Evolutionary conservation across 2,888 invertebrate species (phyloP).

Genomic region (Pristionchus entomophagus): DNA sequence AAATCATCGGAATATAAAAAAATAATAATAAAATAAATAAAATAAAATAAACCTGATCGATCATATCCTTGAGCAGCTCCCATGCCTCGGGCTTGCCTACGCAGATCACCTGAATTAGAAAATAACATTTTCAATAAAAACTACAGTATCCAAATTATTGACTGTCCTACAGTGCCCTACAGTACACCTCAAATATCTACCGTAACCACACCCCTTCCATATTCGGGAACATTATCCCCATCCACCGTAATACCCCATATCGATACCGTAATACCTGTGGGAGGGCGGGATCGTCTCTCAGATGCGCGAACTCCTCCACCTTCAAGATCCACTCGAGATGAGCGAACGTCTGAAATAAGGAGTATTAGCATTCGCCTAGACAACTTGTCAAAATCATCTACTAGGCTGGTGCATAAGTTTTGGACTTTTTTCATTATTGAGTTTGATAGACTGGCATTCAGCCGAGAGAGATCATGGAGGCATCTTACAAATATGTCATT

Average conservation of each 20-base stretch:
- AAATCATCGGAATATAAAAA: too few relatives aligned
- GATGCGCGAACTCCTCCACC: constrained; percentile 82
- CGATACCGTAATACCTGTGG: constrained; percentile 54
- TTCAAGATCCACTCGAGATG: constrained; percentile 88
- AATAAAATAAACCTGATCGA: constrained; percentile 61
- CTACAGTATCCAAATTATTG: not conserved
- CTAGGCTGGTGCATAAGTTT: too few relatives aligned
- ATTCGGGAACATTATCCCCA: not conserved
- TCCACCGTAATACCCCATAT: not conserved
- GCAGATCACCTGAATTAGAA: constrained; percentile 70
- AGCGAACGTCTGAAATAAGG: constrained; percentile 88
- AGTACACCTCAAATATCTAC: not conserved
- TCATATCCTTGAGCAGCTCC: constrained; percentile 75
- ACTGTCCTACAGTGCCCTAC: not conserved
- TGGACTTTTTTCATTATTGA: too few relatives aligned
- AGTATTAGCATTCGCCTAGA: too few relatives aligned
- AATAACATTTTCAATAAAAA: not conserved
- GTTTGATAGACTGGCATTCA: too few relatives aligned
- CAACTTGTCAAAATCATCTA: too few relatives aligned
- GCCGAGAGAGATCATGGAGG: too few relatives aligned
- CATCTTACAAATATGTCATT: too few relatives aligned
- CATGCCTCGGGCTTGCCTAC: constrained; percentile 76
- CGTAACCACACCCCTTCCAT: not conserved
- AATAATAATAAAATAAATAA: too few relatives aligned
- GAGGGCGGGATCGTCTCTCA: constrained; percentile 75